phyloP scores from a whole-genome alignment of 2,888 invertebrate species.

The Ectemnius lituratus region DNA sequence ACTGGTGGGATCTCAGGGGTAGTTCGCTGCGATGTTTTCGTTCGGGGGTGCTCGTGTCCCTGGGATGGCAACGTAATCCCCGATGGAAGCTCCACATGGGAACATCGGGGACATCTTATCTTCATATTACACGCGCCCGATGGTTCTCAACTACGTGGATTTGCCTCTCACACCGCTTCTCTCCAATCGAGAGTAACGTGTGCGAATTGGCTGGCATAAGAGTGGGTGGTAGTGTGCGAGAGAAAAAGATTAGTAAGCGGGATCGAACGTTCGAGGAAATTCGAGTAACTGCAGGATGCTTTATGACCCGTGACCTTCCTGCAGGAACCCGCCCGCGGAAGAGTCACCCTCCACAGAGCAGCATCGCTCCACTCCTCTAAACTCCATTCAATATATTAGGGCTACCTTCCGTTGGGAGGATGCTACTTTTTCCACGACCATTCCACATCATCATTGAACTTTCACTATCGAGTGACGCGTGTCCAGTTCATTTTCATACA shows the following conservation, averaged over 20 bases:
- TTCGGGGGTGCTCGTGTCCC: slow-evolving; percentile 58
- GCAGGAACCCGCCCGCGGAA: slow-evolving; percentile 36
- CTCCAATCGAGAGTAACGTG: neutral
- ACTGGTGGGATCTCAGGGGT: slow-evolving; percentile 35
- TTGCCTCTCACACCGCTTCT: neutral
- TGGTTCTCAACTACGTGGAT: slow-evolving; percentile 63
- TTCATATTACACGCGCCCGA: slow-evolving; percentile 71
- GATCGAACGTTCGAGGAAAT: slow-evolving; percentile 61
- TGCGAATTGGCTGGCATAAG: no score
- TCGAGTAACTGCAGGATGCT: slow-evolving; percentile 70
- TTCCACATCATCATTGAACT: slow-evolving; percentile 35
- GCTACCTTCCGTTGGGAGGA: slow-evolving; percentile 58
- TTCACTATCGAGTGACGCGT: slow-evolving; percentile 3
- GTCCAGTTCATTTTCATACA: neutral
- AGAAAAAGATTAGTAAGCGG: slow-evolving; percentile 37
- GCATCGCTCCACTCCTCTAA: slow-evolving; percentile 60
- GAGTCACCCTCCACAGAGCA: slow-evolving; percentile 43
- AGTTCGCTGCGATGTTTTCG: slow-evolving; percentile 65
- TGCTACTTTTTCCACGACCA: slow-evolving; percentile 45
- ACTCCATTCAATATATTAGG: slow-evolving; percentile 72
- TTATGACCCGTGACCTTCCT: slow-evolving; percentile 74
- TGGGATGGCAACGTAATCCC: slow-evolving; percentile 72
- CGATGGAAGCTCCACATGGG: slow-evolving; percentile 70
- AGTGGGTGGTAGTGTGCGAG: no score
- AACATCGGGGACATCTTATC: slow-evolving; percentile 74